Base-by-base conservation (phyloP, 2,797 vertebrate genomes). In the Coregonus sp. region DNA sequence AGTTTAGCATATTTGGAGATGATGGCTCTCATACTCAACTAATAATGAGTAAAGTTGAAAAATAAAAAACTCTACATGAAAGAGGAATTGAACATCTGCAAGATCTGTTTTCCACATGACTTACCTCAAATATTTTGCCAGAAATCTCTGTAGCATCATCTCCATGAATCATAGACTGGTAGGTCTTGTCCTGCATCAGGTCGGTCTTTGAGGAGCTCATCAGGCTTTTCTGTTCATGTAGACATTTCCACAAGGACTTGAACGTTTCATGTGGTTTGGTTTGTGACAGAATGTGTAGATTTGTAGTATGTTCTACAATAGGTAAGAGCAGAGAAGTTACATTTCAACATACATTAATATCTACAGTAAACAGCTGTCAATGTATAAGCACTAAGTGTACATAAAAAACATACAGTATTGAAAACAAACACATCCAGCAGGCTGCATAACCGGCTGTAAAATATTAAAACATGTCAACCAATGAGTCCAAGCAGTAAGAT, bases 81-180 rank as follows among this genome's bases (percentile, higher is more conserved):
- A 25, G 25, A 47, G 40, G 40, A 47, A 47, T 47, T 11, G 40
- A 47, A 47, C 9, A 11, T 47, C 7, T 47, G 7, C 40, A 9
- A 47, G 40, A 47, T 47, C 7, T 47, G 40, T 40, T 40, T 40
- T 47, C 40, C 40, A 47, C 9, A 12, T 69, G 40, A 72, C n/a
- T 77, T 52, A 77, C 69, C 25, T 77, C 40, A 65, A 77, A 77
- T 51, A 72, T 50, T 15, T 65, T 40, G n/a, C 1, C 40, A 6
- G 37, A 72, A 2, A 59, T 20, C 3, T 33, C 20, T 18, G 20
- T 52, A 11, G 20, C 35, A 2, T 35, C 3, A n/a, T 35, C 70
- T 51, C 70, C 75, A 35, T n/a, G 4, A 5, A 66, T 33, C 15
- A 63, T 5, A 66, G 54, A 16, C 20, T 66, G 59, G 20, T 66